Conservation (phyloP, 2,888 invertebrate species). For the Nemapogon koenigi region DNA sequence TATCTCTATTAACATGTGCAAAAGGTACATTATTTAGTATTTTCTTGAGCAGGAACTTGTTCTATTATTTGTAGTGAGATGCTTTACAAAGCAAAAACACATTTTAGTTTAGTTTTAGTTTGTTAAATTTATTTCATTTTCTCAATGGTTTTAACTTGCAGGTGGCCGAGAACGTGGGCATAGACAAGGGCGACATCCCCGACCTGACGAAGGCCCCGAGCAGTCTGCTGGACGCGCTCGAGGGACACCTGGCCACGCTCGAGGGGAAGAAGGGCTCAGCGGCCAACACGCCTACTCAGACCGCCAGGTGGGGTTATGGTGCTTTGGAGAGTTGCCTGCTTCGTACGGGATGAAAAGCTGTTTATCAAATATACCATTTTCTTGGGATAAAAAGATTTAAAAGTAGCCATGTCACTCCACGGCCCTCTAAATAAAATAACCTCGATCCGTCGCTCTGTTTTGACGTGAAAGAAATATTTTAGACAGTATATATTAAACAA, state of each 20-base stretch:
- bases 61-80: no score
- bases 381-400: no score
- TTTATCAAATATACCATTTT: neutral
- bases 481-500: no score
- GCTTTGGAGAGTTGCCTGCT: neutral
- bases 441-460: no score
- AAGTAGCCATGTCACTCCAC: no score
- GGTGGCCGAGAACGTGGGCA: conserved; percentile 84
- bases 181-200: conserved; percentile 98
- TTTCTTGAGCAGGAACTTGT: no score
- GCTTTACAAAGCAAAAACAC: no score
- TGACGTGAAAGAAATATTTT: no score
- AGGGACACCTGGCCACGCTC: conserved; percentile 91
- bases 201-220: conserved; percentile 98
- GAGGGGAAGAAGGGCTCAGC: conserved; percentile 92
- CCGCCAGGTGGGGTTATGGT: conserved; percentile 71
- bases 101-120: no score
- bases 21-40: no score
- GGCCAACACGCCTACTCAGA: conserved; percentile 85
- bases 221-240: conserved; percentile 94
- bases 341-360: neutral
- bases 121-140: no score
- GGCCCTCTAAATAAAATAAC: neutral
- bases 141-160: conserved; percentile 26
- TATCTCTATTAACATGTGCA: no score